Base-by-base conservation (phyloP, 2,888 invertebrate species). In the Drosophila paranaensis region DNA sequence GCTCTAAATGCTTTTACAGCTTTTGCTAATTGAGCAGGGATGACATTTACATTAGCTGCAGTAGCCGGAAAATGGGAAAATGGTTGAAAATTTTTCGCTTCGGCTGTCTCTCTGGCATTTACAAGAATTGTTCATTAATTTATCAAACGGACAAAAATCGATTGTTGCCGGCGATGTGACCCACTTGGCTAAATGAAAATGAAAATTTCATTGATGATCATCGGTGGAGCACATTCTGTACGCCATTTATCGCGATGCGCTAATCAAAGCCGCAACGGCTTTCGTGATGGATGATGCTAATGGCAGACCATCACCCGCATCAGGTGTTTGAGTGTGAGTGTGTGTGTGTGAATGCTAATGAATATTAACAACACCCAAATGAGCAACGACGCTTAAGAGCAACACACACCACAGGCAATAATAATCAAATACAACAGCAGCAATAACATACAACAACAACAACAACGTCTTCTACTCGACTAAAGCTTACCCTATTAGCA, bases 261-360 rank as follows among this genome's bases (percentile, higher is more conserved):
- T 88, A 84, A 88, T 79, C 81, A 77, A 74, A 64, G 16, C 51
- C 62, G 66, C 71, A 73, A 43, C 55, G 60, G 60, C 66, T 63
- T 58, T 88, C 71, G 78, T 86, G 84, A 84, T 86, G 74, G 71
- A 86, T 86, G 76, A 64, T 61, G 83, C 72, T 70, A 67, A 72
- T 78, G 71, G 54, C 73, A 66, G 57, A 42, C 62, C 46, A 62
- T 66, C 69, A 70, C 39, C 58, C 45, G 53, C 77, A 69, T 71
- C 88, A 74, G 89, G 86, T 79, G 79, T 45, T 20, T 35, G 6
- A 14, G 42, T 13, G 42, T 50, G 50, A 16, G 45, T 50, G 27
- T 58, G 74, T 42, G 48, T 53, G 14, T 50, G 42, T 50, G 42
- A 30, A 16, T 72, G 83, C 67, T 84, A 88, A 88, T 86, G 72